phyloP scores from a whole-genome alignment of 2,113 vertebrate genomes.

The Ptilonorhynchus violaceus region DNA sequence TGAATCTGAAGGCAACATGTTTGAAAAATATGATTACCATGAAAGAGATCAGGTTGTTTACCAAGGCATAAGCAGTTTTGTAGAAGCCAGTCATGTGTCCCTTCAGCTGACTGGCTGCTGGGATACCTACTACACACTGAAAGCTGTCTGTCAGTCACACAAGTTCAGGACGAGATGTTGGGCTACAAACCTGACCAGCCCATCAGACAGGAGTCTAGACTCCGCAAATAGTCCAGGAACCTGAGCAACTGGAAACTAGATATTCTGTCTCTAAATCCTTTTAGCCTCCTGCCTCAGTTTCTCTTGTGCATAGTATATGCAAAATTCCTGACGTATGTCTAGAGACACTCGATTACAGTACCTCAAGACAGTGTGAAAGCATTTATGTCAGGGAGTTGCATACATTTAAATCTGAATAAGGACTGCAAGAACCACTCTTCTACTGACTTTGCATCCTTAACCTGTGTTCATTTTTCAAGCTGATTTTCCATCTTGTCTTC shows the following conservation, averaged over 20 bases:
- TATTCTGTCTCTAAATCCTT: background rate
- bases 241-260: background rate
- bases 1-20: background rate
- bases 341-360: background rate
- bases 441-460: background rate
- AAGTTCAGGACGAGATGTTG: background rate
- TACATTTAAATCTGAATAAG: background rate
- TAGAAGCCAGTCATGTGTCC: background rate
- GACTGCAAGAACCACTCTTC: background rate
- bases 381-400: background rate
- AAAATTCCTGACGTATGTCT: background rate
- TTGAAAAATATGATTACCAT: background rate
- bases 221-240: background rate
- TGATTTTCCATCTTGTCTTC: background rate
- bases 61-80: background rate
- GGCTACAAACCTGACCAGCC: background rate
- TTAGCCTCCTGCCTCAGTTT: background rate
- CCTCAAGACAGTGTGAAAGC: background rate
- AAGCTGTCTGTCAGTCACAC: background rate
- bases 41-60: background rate
- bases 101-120: background rate
- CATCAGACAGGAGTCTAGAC: background rate
- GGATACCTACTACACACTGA: too few relatives aligned
- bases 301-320: too few relatives aligned
- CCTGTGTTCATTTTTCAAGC: background rate